Evolutionary conservation across 2,888 invertebrate genomes (phyloP).

Genomic region (Scaptomyza reducta): DNA sequence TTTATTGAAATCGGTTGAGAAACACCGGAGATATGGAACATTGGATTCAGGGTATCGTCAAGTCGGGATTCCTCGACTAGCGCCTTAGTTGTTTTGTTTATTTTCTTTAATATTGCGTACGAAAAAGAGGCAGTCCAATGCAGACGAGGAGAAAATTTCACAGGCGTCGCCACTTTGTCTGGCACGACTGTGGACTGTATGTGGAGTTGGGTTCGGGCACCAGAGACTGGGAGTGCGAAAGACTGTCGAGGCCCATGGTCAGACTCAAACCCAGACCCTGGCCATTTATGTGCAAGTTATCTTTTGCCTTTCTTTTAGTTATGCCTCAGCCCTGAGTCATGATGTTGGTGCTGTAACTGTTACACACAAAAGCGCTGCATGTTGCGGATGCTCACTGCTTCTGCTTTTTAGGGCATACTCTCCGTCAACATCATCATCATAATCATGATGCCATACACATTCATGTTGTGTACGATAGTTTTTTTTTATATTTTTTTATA

Average conservation of each 20-base stretch:
- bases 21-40: too few relatives aligned
- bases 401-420: conserved; percentile 60
- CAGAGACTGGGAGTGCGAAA: conserved; percentile 2
- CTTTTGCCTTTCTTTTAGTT: conserved; percentile 60
- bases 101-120: conserved; percentile 75
- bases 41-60: too few relatives aligned
- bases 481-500: too few relatives aligned
- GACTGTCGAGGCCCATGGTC: conserved; percentile 17
- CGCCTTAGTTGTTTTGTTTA: too few relatives aligned
- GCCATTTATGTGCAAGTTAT: conserved; percentile 69
- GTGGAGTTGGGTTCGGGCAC: conserved; percentile 11
- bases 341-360: conserved; percentile 39
- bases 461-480: too few relatives aligned
- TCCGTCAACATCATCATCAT: conserved; percentile 56
- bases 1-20: too few relatives aligned
- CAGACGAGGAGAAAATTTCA: conserved; percentile 74
- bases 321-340: conserved; percentile 55
- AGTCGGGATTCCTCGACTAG: too few relatives aligned
- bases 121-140: conserved; percentile 58
- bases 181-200: conserved; percentile 63
- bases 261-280: conserved; percentile 16
- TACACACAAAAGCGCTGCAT: conserved; percentile 60
- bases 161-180: conserved; percentile 83
- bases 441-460: background rate
- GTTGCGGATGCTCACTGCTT: conserved; percentile 43